A percentile compares a stretch with the other conserved stretches of the same genome.
phyloP scores from a whole-genome alignment of 2,888 invertebrate species.

The Dryococelus australis region DNA sequence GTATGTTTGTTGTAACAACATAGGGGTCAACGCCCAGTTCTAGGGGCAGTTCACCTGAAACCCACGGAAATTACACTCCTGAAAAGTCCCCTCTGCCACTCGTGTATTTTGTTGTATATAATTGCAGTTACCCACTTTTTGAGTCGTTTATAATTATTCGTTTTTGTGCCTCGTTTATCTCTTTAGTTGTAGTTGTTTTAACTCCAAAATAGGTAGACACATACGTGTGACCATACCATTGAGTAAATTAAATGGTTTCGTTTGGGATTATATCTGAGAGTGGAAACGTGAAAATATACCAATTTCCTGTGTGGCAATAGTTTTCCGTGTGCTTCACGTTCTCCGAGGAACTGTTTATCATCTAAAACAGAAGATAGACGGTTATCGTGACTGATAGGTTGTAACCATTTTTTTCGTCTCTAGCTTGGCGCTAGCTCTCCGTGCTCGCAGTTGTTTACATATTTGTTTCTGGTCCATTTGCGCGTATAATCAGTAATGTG shows the following conservation, averaged over 20 bases:
- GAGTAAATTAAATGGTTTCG: neutral
- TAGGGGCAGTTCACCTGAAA: neutral
- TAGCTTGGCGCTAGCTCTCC: neutral
- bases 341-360: neutral
- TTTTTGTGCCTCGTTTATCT: too few relatives aligned
- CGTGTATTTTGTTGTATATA: neutral
- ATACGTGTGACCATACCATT: neutral
- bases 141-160: neutral
- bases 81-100: neutral
- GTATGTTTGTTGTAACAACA: neutral
- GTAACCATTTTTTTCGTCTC: slow-evolving; percentile 3
- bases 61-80: neutral
- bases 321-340: slow-evolving; percentile 20
- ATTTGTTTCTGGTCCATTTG: neutral
- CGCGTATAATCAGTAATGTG: neutral
- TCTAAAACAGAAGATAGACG: neutral
- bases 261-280: neutral
- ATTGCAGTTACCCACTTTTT: too few relatives aligned
- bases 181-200: neutral
- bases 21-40: neutral
- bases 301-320: slow-evolving; percentile 13
- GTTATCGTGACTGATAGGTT: slow-evolving; percentile 20
- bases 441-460: slow-evolving; percentile 22
- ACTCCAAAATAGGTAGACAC: neutral
- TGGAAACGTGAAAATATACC: neutral